Base-by-base conservation (phyloP, 2,113 vertebrate species). In the Pan paniscus region DNA sequence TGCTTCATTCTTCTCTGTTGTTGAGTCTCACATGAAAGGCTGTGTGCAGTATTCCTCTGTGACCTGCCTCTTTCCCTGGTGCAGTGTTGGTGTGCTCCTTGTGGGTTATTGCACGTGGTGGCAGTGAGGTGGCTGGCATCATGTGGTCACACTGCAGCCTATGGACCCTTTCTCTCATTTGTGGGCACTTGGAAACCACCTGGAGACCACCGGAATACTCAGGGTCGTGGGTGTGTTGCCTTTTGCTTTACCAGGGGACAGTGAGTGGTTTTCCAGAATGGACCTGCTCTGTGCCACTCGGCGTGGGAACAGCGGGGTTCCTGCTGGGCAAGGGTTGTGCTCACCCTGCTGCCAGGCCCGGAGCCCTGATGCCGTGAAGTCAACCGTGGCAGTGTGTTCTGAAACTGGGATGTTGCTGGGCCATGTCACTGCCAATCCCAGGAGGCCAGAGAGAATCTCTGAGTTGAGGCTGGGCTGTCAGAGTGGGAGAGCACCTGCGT, bases 71-170 rank as follows among this genome's bases (percentile, higher is more conserved):
- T 55, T 30, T 52, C 27, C 20, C n/a, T 18, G 5, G 3, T 8
- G 17, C 12, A 18, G 2, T 13, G 32, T 30, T 48, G 16, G 38
- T 43, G 25, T 8, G n/a, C 7, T 38, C 9, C 50, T 2, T 27
- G 30, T 3, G 0, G 6, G 35, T 50, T 1, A 8, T 32, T 8
- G 3, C 10, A 7, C 14, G 17, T 67, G 55, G 52, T 50, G 32
- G 40, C 35, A 6, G 12, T 3, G 8, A 0, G 1, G 18, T 30
- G 11, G 14, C 72, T 40, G 14, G 50, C 68, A 38, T 22, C 0
- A 0, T 35, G 30, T 75, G 46, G 48, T 11, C 22, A 5, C 23
- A 2, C 32, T 50, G 18, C 0, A 0, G 3, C 6, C 18, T 14
- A 0, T 0, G 2, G 6, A 22, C 27, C 27, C 7, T 40, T 68